Conservation (phyloP, 2,888 invertebrate genomes). For the Apodemia hepburni region DNA sequence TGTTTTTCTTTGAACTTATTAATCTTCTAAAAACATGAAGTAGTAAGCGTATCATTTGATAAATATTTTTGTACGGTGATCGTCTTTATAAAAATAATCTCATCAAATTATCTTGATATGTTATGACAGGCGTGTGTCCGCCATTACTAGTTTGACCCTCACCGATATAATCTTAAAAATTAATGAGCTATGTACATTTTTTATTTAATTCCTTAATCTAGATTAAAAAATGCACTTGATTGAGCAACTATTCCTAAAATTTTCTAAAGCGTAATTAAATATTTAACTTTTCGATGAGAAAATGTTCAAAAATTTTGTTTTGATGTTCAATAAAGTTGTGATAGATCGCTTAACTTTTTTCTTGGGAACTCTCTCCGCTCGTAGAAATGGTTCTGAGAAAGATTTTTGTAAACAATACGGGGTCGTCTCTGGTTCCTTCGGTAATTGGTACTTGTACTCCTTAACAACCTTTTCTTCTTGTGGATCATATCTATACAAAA, state of each 20-base stretch:
- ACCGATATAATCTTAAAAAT: conserved; percentile 5
- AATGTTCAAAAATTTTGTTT: conserved; percentile 70
- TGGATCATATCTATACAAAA: conserved; percentile 68
- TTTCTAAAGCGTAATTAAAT: conserved; percentile 33
- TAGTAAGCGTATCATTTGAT: background rate
- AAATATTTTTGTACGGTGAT: background rate
- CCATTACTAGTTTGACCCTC: conserved; percentile 1
- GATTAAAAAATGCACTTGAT: conserved; percentile 61
- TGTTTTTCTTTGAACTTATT: too few species aligned
- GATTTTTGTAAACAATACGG: conserved; percentile 52
- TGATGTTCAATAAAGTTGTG: conserved; percentile 67
- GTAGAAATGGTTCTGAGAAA: conserved; percentile 63
- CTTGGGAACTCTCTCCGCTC: conserved; percentile 56
- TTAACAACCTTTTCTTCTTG: conserved; percentile 69
- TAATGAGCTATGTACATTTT: conserved; percentile 12
- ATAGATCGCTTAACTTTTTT: conserved; percentile 73
- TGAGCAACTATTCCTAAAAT: conserved; percentile 58
- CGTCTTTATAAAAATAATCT: background rate
- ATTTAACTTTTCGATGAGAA: conserved; percentile 66
- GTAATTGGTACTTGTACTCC: conserved; percentile 68
- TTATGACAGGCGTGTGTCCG: background rate
- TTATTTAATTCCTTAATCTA: conserved; percentile 28
- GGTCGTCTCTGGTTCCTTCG: conserved; percentile 44
- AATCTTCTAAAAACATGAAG: background rate
- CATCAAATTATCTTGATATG: background rate